phyloP scores from a whole-genome alignment of 1,140 invertebrate genomes.

The Holotrichia oblita region DNA sequence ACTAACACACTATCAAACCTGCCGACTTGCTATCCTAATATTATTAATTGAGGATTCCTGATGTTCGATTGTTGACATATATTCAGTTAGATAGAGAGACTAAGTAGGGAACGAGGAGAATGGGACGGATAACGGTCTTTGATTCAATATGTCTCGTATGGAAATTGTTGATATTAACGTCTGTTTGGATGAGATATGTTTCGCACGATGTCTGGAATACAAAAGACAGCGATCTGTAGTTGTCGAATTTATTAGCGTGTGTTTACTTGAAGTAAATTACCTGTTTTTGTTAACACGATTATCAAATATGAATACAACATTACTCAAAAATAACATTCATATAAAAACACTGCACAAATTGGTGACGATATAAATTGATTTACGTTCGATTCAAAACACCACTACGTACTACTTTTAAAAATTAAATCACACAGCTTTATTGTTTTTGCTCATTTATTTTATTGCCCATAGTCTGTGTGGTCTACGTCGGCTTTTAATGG shows the following conservation, averaged over 20 bases:
- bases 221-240: not conserved
- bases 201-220: not conserved
- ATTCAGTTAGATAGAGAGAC: not conserved
- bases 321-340: no score
- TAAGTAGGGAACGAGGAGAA: not conserved
- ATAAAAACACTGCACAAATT: no score
- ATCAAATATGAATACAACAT: no score
- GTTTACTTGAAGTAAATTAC: not conserved
- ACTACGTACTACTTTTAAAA: no score
- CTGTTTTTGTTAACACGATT: no score
- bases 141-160: not conserved
- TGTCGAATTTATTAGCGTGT: not conserved
- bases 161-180: not conserved
- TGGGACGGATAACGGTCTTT: not conserved
- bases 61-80: slow-evolving; percentile 12
- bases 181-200: slow-evolving; percentile 6
- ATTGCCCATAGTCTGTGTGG: slow-evolving; percentile 12
- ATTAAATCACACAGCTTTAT: not conserved
- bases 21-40: slow-evolving; percentile 12
- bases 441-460: slow-evolving; percentile 18
- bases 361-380: no score
- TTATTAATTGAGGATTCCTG: slow-evolving; percentile 13
- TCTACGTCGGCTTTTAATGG: not conserved
- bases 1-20: not conserved
- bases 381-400: no score